phyloP scores from a whole-genome alignment of 2,888 invertebrate genomes.

The Cryptophagus acutangulus region DNA sequence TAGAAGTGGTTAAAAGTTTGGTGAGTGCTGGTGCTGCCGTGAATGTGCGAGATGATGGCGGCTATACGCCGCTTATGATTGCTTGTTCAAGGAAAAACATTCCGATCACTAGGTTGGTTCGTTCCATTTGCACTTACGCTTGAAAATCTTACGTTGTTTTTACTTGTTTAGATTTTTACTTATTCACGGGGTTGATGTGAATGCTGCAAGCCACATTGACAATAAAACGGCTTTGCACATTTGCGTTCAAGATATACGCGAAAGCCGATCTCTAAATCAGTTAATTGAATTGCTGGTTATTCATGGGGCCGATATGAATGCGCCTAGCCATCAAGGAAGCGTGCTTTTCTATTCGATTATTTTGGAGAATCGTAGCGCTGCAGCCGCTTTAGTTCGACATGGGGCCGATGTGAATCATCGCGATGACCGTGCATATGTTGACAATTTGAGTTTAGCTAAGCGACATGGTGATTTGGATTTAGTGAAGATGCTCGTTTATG shows the following conservation, averaged over 20 bases:
- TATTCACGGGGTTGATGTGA: conserved; percentile 39
- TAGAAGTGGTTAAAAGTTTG: conserved; percentile 55
- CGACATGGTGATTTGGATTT: conserved; percentile 44
- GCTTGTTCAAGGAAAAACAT: conserved; percentile 49
- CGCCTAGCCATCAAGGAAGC: conserved; percentile 43
- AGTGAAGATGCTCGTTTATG: conserved; percentile 45
- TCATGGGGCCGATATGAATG: conserved; percentile 41
- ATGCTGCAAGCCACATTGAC: conserved; percentile 40
- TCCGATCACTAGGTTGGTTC: conserved; percentile 50
- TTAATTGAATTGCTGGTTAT: conserved; percentile 48
- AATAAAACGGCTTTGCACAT: conserved; percentile 56
- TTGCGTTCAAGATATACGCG: conserved; percentile 56
- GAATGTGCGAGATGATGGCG: conserved; percentile 60
- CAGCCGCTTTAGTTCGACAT: conserved; percentile 55
- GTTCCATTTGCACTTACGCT: conserved; percentile 10
- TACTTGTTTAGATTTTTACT: conserved; percentile 25
- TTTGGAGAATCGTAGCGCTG: conserved; percentile 49
- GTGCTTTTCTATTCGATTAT: conserved; percentile 49
- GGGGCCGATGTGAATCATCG: conserved; percentile 61
- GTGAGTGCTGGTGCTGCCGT: conserved; percentile 56
- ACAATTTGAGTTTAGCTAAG: conserved; percentile 55
- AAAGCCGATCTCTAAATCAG: conserved; percentile 50
- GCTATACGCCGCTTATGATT: conserved; percentile 64
- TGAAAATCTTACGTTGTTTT: conserved; percentile 33
- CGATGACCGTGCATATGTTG: conserved; percentile 54